Percentiles rank a stretch among this genome's conserved stretches.
These are phyloP conservation scores for Anolis carolinensis DNA, from an alignment of 2,113 vertebrate species.

Conservation along the genomic window DNA sequence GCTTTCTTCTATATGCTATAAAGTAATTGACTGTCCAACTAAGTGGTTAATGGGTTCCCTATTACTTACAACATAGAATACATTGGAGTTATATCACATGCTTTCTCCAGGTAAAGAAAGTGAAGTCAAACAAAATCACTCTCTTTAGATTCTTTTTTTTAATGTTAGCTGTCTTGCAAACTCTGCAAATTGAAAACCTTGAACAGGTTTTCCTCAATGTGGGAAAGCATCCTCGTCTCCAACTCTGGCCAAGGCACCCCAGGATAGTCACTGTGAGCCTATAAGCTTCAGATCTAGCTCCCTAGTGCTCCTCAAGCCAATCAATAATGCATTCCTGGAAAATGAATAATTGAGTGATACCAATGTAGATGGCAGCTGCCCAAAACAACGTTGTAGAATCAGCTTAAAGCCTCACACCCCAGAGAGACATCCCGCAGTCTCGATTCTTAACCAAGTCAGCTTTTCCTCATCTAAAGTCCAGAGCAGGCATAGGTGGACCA, in stretches of 20 bases:
- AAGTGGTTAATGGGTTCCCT: background rate
- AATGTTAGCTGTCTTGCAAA: background rate
- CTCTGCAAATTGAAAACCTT: background rate
- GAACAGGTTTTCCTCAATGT: background rate
- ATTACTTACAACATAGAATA: background rate
- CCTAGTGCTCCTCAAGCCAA: background rate
- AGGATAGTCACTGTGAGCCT: background rate
- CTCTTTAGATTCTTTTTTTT: background rate
- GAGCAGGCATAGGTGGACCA: background rate
- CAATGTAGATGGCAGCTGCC: conserved; percentile 21
- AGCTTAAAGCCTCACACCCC: conserved; percentile 9
- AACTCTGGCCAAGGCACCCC: background rate
- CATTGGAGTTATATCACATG: background rate
- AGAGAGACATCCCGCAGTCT: background rate
- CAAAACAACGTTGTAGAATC: conserved; percentile 23
- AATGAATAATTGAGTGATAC: conserved; percentile 26
- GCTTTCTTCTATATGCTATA: background rate
- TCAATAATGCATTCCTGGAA: background rate
- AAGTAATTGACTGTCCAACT: background rate
- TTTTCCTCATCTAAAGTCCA: conserved; percentile 7
- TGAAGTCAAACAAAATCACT: background rate
- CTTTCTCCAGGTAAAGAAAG: background rate
- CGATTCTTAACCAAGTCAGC: background rate
- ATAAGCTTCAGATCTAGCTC: background rate
- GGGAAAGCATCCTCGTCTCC: background rate